phyloP scores from a whole-genome alignment of 2,888 invertebrate genomes.

The Mantis religiosa region DNA sequence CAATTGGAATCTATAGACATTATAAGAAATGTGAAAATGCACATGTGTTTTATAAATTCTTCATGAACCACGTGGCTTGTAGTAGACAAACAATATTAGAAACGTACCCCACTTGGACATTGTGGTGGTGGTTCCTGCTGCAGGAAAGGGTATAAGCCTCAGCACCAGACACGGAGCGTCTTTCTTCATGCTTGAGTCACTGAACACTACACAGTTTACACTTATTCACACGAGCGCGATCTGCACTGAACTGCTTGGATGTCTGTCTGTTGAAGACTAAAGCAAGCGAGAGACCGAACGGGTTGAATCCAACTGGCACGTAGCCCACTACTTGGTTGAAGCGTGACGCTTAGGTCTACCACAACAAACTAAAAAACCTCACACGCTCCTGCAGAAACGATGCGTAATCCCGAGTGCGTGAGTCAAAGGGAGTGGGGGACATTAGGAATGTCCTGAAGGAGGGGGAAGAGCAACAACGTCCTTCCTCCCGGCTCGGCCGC shows the following conservation, averaged over 20 bases:
- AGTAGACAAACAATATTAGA: no score
- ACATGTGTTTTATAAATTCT: no score
- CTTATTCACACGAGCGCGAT: neutral
- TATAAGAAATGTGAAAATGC: no score
- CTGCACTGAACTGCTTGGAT: neutral
- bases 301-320: neutral
- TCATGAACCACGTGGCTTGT: no score
- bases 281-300: neutral
- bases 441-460: neutral
- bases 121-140: slow-evolving; percentile 35
- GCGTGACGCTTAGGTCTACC: neutral
- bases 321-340: neutral
- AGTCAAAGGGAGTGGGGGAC: neutral
- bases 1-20: no score
- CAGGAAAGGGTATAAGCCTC: slow-evolving; percentile 53
- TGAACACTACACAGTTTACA: neutral
- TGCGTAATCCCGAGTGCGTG: neutral
- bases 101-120: neutral
- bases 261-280: neutral
- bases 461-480: neutral
- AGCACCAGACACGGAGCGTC: slow-evolving; percentile 61
- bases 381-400: neutral
- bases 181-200: slow-evolving; percentile 45
- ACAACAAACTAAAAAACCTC: neutral
- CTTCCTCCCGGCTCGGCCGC: neutral